Evolutionary conservation across 92 coral and sea anemone species (phyloP).

Genomic region (Parazoanthus swiftii): DNA sequence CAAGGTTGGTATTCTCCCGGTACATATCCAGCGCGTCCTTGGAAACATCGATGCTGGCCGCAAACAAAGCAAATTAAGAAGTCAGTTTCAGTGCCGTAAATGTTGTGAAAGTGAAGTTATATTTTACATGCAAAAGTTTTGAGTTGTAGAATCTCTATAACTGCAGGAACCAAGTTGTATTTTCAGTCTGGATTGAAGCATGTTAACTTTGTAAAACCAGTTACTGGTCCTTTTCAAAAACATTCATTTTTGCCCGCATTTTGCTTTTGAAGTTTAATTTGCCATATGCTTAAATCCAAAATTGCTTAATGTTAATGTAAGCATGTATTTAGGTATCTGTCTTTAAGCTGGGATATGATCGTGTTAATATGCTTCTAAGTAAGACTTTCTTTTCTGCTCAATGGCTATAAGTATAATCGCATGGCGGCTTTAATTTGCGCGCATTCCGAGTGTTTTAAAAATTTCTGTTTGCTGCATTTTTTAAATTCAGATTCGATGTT

Average conservation of each 20-base stretch:
- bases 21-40: constrained; percentile 1
- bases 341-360: too few relatives aligned
- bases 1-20: constrained; percentile 63
- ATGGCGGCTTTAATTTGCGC: background rate
- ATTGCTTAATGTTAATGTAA: too few relatives aligned
- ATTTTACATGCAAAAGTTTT: background rate
- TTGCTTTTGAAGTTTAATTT: too few relatives aligned
- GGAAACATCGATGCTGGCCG: background rate
- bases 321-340: too few relatives aligned
- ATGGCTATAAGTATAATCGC: background rate
- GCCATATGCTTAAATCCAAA: too few relatives aligned
- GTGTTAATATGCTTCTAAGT: too few relatives aligned
- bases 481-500: constrained; percentile 83
- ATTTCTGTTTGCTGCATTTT: background rate
- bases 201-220: background rate
- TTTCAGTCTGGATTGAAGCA: background rate
- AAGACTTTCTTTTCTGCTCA: too few relatives aligned
- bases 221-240: background rate
- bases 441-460: background rate
- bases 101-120: background rate
- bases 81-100: constrained; percentile 4
- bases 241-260: too few relatives aligned
- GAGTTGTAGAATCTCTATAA: background rate
- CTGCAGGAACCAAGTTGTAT: background rate
- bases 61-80: background rate